Base-by-base conservation (phyloP, 2,888 invertebrate genomes). In the Drosophila algonquin region DNA sequence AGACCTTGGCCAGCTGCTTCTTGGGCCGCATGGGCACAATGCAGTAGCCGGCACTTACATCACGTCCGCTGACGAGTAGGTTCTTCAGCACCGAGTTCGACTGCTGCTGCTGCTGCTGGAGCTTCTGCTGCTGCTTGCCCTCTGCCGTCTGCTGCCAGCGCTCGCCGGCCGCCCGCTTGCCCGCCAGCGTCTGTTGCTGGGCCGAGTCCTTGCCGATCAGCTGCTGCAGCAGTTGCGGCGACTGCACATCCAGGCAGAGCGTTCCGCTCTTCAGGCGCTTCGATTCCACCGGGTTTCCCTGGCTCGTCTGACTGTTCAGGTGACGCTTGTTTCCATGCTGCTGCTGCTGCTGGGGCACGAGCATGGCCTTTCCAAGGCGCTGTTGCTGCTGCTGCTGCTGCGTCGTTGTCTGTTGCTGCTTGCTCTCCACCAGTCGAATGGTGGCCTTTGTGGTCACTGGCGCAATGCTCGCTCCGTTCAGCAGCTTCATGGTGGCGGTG, bases 1-100 rank as follows among this genome's bases (percentile, higher is more conserved):
- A 92, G 83, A 91, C 92, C 89, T 92, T 92, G 72, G 92, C 91
- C 77, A 91, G 81, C 80, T 90, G 89, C 80, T 92, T 92, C 87
- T 92, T 93, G 56, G 94, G 94, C 90, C 94, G 93, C 92, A 94
- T 93, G 89, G 95, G 95, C 92, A 96, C 95, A 93, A 96, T 94
- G 93, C 97, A 97, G 93, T 98, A 98, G 81, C 98, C 98, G 83
- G 97, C 96, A 93, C 96, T 96, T 92, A 97, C 96, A 93, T 98
- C 98, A 93, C 97, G 98, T 89, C 98, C 98, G 94, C 97, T 97
- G 93, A 98, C 96, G 93, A 98, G 94, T 85, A 98, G 95, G 94
- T 98, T 98, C 95, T 97, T 97, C 90, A 98, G 95, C 91, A 98
- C 98, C 55, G 92, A 92, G 51, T 92, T 91, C 16, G 92, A 92